These are phyloP conservation scores for Aricia agestis DNA, from an alignment of 1,140 invertebrate genomes.

Conservation along the genomic window DNA sequence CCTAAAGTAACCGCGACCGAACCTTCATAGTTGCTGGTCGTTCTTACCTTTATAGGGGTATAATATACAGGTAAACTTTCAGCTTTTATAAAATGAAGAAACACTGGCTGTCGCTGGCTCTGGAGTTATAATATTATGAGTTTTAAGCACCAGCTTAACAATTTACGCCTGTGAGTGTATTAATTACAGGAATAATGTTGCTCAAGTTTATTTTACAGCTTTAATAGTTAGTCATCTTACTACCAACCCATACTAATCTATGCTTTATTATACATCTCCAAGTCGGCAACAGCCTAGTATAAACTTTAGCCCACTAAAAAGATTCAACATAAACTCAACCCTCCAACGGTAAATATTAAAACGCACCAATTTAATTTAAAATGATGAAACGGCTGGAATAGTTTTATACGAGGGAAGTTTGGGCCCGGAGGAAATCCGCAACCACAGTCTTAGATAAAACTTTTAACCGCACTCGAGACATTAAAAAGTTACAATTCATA, in stretches of 20 bases:
- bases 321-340: neutral
- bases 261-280: too few relatives aligned
- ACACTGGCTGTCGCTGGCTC: too few relatives aligned
- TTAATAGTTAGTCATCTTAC: too few relatives aligned
- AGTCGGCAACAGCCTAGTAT: too few relatives aligned
- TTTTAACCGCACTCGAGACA: conserved; percentile 17
- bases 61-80: too few relatives aligned
- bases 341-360: neutral
- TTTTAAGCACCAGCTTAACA: conserved; percentile 7
- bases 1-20: too few relatives aligned
- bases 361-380: conserved; percentile 1
- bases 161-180: conserved; percentile 16
- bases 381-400: conserved; percentile 14
- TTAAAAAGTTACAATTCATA: conserved; percentile 24
- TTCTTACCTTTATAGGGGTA: too few relatives aligned
- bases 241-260: too few relatives aligned
- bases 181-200: neutral
- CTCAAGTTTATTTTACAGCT: neutral
- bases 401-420: conserved; percentile 16
- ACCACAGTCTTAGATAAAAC: conserved; percentile 17
- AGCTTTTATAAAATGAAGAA: too few relatives aligned
- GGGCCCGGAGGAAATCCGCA: conserved; percentile 17
- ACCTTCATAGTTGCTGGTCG: too few relatives aligned
- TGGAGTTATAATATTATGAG: too few relatives aligned
- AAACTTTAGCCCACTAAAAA: neutral